Conservation (phyloP, 2,888 invertebrate species). For the Tetheella fluctuosa region DNA sequence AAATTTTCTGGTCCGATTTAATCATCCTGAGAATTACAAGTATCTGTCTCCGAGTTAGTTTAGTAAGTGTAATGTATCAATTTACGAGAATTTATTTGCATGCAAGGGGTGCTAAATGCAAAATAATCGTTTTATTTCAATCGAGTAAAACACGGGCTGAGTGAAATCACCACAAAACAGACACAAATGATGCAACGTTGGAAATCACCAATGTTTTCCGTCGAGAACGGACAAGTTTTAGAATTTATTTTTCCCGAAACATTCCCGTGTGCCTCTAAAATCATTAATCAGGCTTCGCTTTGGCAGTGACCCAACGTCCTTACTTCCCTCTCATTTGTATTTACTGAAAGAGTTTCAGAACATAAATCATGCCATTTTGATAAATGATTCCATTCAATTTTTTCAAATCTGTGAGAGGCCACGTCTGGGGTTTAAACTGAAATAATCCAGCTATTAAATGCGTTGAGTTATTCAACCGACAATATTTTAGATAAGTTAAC, state of each 20-base stretch:
- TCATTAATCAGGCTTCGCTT: constrained; percentile 81
- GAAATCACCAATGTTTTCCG: constrained; percentile 28
- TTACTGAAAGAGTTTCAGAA: constrained; percentile 78
- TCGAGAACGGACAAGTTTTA: constrained; percentile 50
- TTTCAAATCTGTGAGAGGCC: constrained; percentile 60
- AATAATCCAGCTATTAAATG: constrained; percentile 37
- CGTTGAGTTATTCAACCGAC: constrained; percentile 53
- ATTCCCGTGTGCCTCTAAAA: constrained; percentile 71
- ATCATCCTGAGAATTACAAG: too few relatives aligned
- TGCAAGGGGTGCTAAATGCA: not conserved
- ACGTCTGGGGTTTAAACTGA: constrained; percentile 48
- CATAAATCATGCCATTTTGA: constrained; percentile 79
- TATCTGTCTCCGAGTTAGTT: too few relatives aligned
- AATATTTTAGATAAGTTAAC: constrained; percentile 58
- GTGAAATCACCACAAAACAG: constrained; percentile 4
- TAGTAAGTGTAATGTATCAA: not conserved
- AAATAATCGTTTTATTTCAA: not conserved
- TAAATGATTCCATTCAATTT: constrained; percentile 75
- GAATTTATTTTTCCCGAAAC: constrained; percentile 70
- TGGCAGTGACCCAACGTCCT: constrained; percentile 81
- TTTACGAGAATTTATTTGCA: not conserved
- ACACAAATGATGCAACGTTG: constrained; percentile 14
- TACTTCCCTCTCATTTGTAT: constrained; percentile 80
- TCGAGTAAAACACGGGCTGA: not conserved
- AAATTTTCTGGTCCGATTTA: too few relatives aligned